A percentile compares a stretch with the other conserved stretches of the same genome.
Evolutionary conservation across 2,113 vertebrate genomes (phyloP).

Genomic region (Poecile atricapillus): DNA sequence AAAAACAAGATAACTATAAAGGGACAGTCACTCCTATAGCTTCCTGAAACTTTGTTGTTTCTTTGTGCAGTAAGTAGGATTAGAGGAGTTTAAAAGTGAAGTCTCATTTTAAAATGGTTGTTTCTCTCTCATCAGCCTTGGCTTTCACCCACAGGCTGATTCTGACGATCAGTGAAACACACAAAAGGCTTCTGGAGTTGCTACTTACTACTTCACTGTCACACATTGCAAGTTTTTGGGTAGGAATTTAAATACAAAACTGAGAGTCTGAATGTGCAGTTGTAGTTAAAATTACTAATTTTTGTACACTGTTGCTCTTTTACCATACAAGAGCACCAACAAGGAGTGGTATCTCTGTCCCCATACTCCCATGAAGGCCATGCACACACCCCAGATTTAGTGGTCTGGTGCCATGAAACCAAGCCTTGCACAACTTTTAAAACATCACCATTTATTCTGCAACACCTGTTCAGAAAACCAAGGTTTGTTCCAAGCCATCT

Average conservation of each 20-base stretch:
- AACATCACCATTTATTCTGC: background rate
- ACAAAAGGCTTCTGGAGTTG: background rate
- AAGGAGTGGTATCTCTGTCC: background rate
- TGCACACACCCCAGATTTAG: background rate
- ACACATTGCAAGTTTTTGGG: fast-evolving
- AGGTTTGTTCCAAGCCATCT: background rate
- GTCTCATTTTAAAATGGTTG: background rate
- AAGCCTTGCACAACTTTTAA: fast-evolving
- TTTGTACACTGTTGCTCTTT: background rate
- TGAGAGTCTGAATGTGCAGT: background rate
- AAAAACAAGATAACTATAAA: background rate
- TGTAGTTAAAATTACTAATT: background rate
- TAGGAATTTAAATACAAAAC: background rate
- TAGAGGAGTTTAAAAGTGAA: background rate
- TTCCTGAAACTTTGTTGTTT: background rate
- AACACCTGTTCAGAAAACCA: background rate
- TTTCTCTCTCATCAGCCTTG: background rate
- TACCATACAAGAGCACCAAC: background rate
- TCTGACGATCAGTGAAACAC: background rate
- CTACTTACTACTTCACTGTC: background rate
- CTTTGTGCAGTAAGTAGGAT: background rate
- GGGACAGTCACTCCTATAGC: background rate
- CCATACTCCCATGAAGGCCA: background rate
- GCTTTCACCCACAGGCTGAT: background rate
- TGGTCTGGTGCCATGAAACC: fast-evolving